Conservation (phyloP, 2,113 vertebrate genomes). For the Menura novaehollandiae region DNA sequence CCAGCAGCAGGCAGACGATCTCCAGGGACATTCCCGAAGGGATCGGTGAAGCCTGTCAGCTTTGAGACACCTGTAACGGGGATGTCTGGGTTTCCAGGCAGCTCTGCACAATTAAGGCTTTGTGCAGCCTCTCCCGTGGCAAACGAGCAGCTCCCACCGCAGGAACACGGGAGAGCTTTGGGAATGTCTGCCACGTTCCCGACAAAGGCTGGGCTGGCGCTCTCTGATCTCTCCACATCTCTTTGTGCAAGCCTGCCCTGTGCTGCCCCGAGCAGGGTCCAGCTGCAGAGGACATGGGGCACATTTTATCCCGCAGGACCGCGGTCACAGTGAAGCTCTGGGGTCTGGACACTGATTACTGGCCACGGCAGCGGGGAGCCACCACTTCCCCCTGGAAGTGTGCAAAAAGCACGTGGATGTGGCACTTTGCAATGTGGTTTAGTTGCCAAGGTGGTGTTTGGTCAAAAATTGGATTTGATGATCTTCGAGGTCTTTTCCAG, state of each 20-base stretch:
- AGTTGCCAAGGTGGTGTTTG: too few species aligned
- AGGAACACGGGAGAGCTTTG: neutral
- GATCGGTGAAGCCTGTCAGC: neutral
- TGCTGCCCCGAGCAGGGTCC: neutral
- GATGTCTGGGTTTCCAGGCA: neutral
- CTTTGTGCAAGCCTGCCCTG: neutral
- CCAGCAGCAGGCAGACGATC: neutral
- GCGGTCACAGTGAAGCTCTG: neutral
- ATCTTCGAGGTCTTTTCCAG: neutral
- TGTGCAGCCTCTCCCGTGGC: neutral
- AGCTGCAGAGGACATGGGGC: neutral
- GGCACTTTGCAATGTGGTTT: too few species aligned
- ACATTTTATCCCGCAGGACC: fast-evolving
- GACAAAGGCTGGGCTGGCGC: neutral
- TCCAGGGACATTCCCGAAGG: fast-evolving
- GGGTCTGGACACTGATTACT: neutral
- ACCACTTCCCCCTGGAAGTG: neutral
- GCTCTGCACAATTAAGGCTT: neutral
- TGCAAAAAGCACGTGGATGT: too few species aligned
- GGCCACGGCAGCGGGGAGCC: neutral
- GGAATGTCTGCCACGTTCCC: neutral
- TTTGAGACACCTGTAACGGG: neutral
- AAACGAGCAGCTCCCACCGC: neutral
- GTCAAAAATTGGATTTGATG: neutral
- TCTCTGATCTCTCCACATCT: neutral